Conservation (phyloP, 2,797 vertebrate genomes). For the Malacoraja senta region DNA sequence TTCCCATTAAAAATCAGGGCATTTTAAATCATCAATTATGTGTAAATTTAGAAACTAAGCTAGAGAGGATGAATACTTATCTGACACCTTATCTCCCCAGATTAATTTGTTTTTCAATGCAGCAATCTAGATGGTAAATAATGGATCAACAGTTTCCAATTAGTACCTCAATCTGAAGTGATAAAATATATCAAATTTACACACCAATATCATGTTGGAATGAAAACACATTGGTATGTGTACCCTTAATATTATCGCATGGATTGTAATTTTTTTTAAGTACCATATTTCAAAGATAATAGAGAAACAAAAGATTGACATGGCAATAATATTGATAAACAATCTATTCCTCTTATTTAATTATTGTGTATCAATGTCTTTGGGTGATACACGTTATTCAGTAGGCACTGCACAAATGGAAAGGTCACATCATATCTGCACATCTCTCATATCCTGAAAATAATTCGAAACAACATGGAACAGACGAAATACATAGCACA, state of each 20-base stretch:
- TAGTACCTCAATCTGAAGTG: background rate
- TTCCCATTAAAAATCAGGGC: background rate
- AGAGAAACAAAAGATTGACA: background rate
- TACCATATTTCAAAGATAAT: conserved; percentile 19
- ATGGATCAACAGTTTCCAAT: background rate
- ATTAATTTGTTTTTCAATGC: background rate
- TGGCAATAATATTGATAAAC: no score
- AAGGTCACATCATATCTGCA: background rate
- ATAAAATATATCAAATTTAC: background rate
- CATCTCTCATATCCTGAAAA: background rate
- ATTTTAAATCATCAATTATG: background rate
- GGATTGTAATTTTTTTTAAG: background rate
- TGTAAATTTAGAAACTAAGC: background rate
- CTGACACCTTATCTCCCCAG: background rate
- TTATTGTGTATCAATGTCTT: background rate
- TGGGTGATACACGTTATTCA: background rate
- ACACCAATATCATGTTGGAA: background rate
- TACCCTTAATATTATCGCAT: background rate
- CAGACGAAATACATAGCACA: background rate
- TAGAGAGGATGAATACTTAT: background rate
- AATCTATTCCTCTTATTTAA: background rate
- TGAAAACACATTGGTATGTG: background rate
- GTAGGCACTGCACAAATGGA: background rate
- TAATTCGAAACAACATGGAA: background rate
- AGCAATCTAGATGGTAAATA: background rate